These are phyloP conservation scores for Ephydatia muelleri DNA, from an alignment of 37 sponge, comb jelly and placozoan genomes.

Conservation along the genomic window DNA sequence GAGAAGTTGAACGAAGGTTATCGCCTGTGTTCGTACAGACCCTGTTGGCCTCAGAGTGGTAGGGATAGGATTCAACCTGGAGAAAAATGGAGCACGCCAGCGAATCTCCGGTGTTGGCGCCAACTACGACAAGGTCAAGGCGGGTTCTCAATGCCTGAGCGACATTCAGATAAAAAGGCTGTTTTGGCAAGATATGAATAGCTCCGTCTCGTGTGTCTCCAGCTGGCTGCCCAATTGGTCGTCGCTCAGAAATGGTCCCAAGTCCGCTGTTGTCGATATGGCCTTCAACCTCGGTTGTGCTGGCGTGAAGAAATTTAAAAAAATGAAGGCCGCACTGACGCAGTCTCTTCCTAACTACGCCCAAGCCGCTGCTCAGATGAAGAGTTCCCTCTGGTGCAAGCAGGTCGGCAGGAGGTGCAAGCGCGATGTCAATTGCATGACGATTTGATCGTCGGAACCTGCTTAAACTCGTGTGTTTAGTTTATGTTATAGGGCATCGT, in stretches of 20 bases:
- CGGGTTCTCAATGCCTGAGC: slow-evolving; percentile 32
- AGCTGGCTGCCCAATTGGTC: slow-evolving; percentile 18
- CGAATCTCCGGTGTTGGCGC: slow-evolving; percentile 34
- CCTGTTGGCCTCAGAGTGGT: slow-evolving; percentile 22
- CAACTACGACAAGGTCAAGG: slow-evolving; percentile 30
- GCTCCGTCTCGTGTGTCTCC: slow-evolving; percentile 22
- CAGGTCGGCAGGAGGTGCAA: slow-evolving; percentile 41
- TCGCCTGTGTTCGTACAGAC: slow-evolving; percentile 44
- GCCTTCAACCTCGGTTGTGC: slow-evolving; percentile 59
- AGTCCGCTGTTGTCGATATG: slow-evolving; percentile 46
- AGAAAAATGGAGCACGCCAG: slow-evolving; percentile 30
- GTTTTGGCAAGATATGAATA: slow-evolving; percentile 38
- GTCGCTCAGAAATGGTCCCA: background rate
- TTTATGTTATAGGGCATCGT: too few species aligned
- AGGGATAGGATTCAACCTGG: slow-evolving; percentile 45
- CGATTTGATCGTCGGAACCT: too few species aligned
- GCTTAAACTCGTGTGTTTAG: too few species aligned
- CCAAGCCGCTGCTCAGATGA: too few species aligned
- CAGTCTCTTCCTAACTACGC: background rate
- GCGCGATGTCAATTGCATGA: slow-evolving; percentile 42
- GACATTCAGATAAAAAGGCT: slow-evolving; percentile 39
- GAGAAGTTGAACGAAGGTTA: slow-evolving; percentile 58
- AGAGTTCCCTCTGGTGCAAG: slow-evolving; percentile 33
- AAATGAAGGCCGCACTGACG: background rate
- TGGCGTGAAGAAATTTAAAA: slow-evolving; percentile 12